Conservation (phyloP, 2,888 invertebrate genomes). For the Nemurella pictetii region DNA sequence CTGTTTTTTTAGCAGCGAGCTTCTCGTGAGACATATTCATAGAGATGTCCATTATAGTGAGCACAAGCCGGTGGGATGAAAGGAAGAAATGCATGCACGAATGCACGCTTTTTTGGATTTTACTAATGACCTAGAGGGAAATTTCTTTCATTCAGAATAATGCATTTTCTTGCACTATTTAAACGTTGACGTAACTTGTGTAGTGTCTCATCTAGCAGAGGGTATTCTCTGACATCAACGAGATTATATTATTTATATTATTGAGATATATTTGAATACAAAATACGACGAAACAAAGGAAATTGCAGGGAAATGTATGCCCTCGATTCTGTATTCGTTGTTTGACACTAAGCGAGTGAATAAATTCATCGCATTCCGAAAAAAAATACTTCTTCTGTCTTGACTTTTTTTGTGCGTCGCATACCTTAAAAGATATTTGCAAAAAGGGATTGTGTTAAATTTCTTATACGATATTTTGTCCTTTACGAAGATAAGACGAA, state of each 20-base stretch:
- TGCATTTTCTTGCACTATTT: neutral
- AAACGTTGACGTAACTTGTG: neutral
- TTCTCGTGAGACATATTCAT: neutral
- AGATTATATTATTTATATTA: neutral
- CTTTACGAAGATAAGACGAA: no score
- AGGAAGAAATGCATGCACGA: neutral
- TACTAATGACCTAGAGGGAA: neutral
- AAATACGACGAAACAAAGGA: neutral
- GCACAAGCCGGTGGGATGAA: neutral
- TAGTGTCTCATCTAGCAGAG: neutral
- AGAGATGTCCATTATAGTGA: neutral
- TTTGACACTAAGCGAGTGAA: no score
- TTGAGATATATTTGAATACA: neutral
- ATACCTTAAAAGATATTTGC: no score
- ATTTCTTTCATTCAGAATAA: neutral
- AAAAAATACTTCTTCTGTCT: no score
- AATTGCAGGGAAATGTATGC: neutral
- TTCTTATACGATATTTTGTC: no score
- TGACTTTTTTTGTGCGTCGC: no score
- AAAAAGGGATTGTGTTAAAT: no score
- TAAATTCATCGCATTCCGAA: no score
- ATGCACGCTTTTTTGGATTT: neutral
- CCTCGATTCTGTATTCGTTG: no score
- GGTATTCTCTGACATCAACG: no score
- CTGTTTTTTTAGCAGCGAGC: neutral